A percentile compares a stretch with the other conserved stretches of the same genome.
Evolutionary conservation across 2,113 vertebrate species (phyloP).

Genomic region (Gallinago media): DNA sequence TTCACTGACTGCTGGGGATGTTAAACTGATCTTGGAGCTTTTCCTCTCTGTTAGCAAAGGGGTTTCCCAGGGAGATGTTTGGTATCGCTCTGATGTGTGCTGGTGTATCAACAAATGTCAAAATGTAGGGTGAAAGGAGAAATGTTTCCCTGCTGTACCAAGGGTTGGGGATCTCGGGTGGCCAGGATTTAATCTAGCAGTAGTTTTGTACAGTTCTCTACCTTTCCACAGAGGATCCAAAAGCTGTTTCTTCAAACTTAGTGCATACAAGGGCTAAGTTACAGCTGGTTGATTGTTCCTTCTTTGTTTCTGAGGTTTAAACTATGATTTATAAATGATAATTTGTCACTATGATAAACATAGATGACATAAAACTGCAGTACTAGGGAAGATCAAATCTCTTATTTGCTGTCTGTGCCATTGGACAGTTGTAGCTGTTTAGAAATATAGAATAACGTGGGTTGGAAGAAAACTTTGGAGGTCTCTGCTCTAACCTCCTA

Average conservation of each 20-base stretch:
- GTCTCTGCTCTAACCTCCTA: not conserved
- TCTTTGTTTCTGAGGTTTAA: not conserved
- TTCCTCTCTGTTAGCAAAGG: not conserved
- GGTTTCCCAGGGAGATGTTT: not conserved
- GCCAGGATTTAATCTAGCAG: not conserved
- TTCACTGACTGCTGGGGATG: not conserved
- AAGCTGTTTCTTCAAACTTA: not conserved
- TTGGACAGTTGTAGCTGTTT: not conserved
- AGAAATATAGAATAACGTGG: not conserved
- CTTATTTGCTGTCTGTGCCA: not conserved
- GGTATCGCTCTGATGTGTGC: not conserved
- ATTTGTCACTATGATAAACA: not conserved
- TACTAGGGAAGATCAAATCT: not conserved
- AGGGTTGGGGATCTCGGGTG: not conserved
- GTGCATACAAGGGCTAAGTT: not conserved
- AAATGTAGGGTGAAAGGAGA: not conserved
- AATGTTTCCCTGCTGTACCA: not conserved
- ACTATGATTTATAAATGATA: not conserved
- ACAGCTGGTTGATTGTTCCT: not conserved
- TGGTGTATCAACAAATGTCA: not conserved
- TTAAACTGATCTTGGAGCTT: not conserved
- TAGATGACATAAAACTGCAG: not conserved
- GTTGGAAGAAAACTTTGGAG: not conserved
- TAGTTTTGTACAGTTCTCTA: not conserved
- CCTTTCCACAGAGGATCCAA: not conserved